phyloP scores from a whole-genome alignment of 2,888 invertebrate species.

The Nipponacmea schrenckii region DNA sequence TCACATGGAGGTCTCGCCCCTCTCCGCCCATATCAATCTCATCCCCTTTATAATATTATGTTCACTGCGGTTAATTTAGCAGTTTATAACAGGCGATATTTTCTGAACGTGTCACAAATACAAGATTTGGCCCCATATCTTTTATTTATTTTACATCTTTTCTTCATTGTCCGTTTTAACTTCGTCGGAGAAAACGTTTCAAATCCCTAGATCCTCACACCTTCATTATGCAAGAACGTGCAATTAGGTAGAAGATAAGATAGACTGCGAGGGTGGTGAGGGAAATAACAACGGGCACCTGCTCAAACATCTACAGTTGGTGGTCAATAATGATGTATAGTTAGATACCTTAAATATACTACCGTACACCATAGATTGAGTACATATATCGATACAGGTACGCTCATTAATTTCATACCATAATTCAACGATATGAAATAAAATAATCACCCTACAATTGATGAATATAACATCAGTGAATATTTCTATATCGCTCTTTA shows the following conservation, averaged over 20 bases:
- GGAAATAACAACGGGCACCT: neutral
- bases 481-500: too few relatives aligned
- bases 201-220: neutral
- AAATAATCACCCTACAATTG: too few relatives aligned
- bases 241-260: neutral
- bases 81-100: neutral
- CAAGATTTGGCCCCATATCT: neutral
- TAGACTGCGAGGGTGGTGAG: neutral
- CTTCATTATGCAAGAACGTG: conserved; percentile 4
- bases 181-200: neutral
- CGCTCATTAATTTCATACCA: too few relatives aligned
- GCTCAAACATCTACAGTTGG: neutral
- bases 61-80: neutral
- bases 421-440: too few relatives aligned
- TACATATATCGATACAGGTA: too few relatives aligned
- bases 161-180: neutral
- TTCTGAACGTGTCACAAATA: neutral
- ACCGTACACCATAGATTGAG: too few relatives aligned
- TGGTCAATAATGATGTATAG: too few relatives aligned
- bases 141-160: conserved; percentile 1
- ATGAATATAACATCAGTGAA: too few relatives aligned
- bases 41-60: too few relatives aligned
- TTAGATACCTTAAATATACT: too few relatives aligned
- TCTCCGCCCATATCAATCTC: neutral
- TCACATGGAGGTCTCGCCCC: neutral